Evolutionary conservation across 2,113 vertebrate genomes (phyloP), one percentile per base, ranked within the genome.

Genomic region (Tichodroma muraria): DNA sequence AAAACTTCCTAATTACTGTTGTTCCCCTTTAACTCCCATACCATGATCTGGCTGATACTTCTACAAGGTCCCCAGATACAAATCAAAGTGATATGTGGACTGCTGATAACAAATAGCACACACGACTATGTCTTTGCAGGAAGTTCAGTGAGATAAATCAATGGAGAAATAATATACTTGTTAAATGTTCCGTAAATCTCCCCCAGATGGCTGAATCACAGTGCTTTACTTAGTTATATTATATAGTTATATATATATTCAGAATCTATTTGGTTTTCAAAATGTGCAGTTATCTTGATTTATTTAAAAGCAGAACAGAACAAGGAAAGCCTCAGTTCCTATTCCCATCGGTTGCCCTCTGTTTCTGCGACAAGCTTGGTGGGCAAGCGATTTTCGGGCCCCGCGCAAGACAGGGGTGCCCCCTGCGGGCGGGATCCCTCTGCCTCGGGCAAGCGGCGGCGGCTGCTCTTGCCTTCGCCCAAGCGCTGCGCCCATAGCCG

Each of bases 351-450:
- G 7, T 20, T 31, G 37, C n/a, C 49, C 19, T 40, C 14, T 17
- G 9, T 15, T 60, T 15, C 40, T 22, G 49, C 23, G 2, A 33
- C 63, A 18, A 2, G 7, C 20, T 6, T 4, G 38, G 28, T 2
- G 47, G 21, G 6, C 11, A 23, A 13, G 44, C 22, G 38, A 8
- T 18, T 27, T 49, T 6, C 11, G 15, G 60, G 27, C n/a, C 1
- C 31, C 2, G 45, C 6, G 10, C 35, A 28, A 1, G 25, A 15
- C 72, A 2, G 77, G 52, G 44, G 69, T 15, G 72, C 88, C 90
- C 93, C 69, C 88, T 95, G 88, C 84, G 88, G 93, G 90, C 70
- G 25, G 49, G 22, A 68, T 52, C 63, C 27, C 31, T 27, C 47
- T 19, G 40, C n/a, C 33, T 21, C 16, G 44, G 11, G 33, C 5